Evolutionary conservation across 2,888 invertebrate genomes (phyloP).

Genomic region (Sceliomorpha sp.): DNA sequence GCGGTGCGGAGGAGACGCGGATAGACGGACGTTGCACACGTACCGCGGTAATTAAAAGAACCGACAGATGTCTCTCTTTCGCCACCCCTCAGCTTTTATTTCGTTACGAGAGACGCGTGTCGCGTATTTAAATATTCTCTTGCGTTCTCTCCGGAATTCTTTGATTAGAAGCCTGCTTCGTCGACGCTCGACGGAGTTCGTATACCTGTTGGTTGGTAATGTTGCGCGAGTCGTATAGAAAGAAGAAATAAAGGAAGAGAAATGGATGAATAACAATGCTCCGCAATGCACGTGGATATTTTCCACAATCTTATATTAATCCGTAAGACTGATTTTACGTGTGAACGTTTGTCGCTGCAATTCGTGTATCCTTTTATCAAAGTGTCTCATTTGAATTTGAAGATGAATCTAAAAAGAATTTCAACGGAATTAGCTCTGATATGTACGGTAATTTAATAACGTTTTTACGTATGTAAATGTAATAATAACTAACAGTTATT

Average conservation of each 20-base stretch:
- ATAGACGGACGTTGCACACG: conserved; percentile 67
- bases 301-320: conserved; percentile 25
- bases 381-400: too few relatives aligned
- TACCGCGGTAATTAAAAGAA: conserved; percentile 79
- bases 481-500: too few relatives aligned
- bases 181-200: conserved; percentile 52
- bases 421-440: too few relatives aligned
- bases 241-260: conserved; percentile 49
- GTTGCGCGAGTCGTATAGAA: conserved; percentile 42
- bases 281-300: conserved; percentile 22
- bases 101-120: conserved; percentile 75
- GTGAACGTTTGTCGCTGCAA: too few relatives aligned
- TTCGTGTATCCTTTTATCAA: too few relatives aligned
- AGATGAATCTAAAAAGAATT: too few relatives aligned
- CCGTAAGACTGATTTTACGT: not conserved
- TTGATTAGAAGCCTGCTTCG: conserved; percentile 74
- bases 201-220: conserved; percentile 55
- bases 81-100: conserved; percentile 75
- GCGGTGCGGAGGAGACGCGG: conserved; percentile 55
- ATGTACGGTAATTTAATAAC: too few relatives aligned
- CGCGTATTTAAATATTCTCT: conserved; percentile 77
- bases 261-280: conserved; percentile 42
- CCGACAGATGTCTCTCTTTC: conserved; percentile 79
- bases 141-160: conserved; percentile 71
- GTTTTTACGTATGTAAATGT: too few relatives aligned